Evolutionary conservation across 2,113 vertebrate genomes (phyloP).

Genomic region (Dascyllus trimaculatus): DNA sequence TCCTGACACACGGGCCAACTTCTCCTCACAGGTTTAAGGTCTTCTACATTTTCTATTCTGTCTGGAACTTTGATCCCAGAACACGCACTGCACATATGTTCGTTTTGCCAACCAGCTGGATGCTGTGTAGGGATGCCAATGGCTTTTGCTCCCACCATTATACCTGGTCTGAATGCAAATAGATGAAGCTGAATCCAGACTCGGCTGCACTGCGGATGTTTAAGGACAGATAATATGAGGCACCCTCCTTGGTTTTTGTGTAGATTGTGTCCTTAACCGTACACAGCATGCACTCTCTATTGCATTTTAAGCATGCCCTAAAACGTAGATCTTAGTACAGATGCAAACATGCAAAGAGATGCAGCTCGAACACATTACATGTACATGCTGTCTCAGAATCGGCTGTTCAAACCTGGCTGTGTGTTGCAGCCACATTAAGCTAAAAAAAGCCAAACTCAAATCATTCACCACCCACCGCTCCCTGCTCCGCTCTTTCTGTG

Average conservation of each 20-base stretch:
- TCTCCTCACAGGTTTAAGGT: no score
- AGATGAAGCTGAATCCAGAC: constrained; percentile 17
- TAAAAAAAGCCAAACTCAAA: constrained; percentile 44
- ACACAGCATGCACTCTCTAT: neutral
- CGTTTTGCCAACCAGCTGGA: constrained; percentile 46
- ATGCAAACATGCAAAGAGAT: constrained; percentile 11
- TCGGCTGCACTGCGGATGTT: constrained; percentile 67
- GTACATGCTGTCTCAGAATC: constrained; percentile 15
- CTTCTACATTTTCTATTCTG: neutral
- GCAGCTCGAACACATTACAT: neutral
- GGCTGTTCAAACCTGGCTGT: constrained; percentile 1
- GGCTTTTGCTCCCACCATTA: constrained; percentile 14
- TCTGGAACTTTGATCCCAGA: constrained; percentile 21
- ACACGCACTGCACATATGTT: constrained; percentile 30
- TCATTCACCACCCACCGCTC: constrained; percentile 67
- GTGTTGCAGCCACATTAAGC: constrained; percentile 47
- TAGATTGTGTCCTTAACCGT: neutral
- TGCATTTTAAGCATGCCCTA: neutral
- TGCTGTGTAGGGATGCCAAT: constrained; percentile 13
- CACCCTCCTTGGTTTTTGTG: neutral
- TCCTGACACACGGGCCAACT: constrained; percentile 1
- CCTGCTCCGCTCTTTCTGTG: constrained; percentile 36
- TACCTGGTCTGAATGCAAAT: constrained; percentile 50
- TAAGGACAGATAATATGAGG: neutral
- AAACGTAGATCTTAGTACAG: neutral